phyloP scores from a whole-genome alignment of 2,888 invertebrate species.

The Saturnia pavonia region DNA sequence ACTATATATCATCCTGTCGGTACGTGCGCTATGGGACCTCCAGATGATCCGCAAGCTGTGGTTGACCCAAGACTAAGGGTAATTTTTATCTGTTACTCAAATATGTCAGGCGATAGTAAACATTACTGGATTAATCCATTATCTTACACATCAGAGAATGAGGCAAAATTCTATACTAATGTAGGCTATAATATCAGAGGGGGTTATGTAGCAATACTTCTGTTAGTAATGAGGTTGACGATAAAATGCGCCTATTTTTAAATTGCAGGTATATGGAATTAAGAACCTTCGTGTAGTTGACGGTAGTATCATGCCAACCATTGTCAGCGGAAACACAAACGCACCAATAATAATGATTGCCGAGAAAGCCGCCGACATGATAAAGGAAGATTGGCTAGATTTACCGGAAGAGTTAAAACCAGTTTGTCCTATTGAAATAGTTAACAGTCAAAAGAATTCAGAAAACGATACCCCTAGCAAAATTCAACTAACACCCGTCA shows the following conservation, averaged over 20 bases:
- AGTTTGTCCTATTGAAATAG: conserved; percentile 35
- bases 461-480: conserved; percentile 38
- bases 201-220: background rate
- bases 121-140: background rate
- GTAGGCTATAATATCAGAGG: background rate
- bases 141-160: too few species aligned
- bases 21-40: conserved; percentile 91
- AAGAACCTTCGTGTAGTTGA: conserved; percentile 88
- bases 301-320: conserved; percentile 91
- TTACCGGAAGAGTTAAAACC: conserved; percentile 31
- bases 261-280: conserved; percentile 83
- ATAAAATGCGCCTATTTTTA: background rate
- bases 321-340: conserved; percentile 90
- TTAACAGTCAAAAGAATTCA: conserved; percentile 34
- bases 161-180: background rate
- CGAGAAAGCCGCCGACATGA: conserved; percentile 91
- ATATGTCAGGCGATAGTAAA: background rate
- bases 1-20: conserved; percentile 92
- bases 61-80: conserved; percentile 85
- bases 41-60: conserved; percentile 78
- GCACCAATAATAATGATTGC: conserved; percentile 93
- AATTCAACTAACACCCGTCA: conserved; percentile 26
- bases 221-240: background rate
- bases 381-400: conserved; percentile 86
- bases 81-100: conserved; percentile 26